Conservation (phyloP, 2,888 invertebrate species). For the Cetonia aurata region DNA sequence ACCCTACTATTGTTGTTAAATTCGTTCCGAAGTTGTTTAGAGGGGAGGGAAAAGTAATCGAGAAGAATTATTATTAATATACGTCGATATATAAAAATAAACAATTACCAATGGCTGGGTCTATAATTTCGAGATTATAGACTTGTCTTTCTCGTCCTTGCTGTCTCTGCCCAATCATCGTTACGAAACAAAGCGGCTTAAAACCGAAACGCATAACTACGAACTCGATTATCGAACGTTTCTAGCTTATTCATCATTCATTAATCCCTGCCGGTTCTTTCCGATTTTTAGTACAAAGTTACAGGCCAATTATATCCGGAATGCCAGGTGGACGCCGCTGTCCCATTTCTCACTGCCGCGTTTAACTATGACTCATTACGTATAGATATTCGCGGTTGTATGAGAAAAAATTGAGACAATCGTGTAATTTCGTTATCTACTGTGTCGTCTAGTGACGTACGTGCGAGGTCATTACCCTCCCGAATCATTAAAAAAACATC, state of each 20-base stretch:
- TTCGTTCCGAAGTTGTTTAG: too few species aligned
- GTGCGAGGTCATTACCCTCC: constrained; percentile 13
- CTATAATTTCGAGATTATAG: too few species aligned
- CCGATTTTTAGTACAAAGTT: constrained; percentile 13
- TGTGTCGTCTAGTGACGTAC: constrained; percentile 5
- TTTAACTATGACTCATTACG: constrained; percentile 26
- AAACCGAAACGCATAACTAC: too few species aligned
- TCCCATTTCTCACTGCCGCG: constrained; percentile 29
- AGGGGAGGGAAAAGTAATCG: too few species aligned
- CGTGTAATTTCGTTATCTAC: constrained; percentile 32
- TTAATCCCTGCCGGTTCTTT: constrained; percentile 14
- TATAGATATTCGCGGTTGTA: constrained; percentile 20
- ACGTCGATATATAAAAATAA: too few species aligned
- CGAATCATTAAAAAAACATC: constrained; percentile 31
- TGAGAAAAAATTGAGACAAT: constrained; percentile 14
- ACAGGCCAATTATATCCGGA: constrained; percentile 18
- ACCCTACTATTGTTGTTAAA: too few species aligned
- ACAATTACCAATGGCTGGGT: too few species aligned
- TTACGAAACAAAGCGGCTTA: too few species aligned
- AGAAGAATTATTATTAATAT: too few species aligned
- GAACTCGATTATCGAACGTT: constrained; percentile 18
- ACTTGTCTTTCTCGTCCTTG: too few species aligned
- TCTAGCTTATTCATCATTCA: constrained; percentile 21
- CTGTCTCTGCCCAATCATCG: too few species aligned
- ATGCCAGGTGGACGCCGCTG: constrained; percentile 30